Evolutionary conservation across 2,113 vertebrate species (phyloP), one percentile per base, ranked within the genome.

Genomic region (Rhinopomastus cyanomelas): DNA sequence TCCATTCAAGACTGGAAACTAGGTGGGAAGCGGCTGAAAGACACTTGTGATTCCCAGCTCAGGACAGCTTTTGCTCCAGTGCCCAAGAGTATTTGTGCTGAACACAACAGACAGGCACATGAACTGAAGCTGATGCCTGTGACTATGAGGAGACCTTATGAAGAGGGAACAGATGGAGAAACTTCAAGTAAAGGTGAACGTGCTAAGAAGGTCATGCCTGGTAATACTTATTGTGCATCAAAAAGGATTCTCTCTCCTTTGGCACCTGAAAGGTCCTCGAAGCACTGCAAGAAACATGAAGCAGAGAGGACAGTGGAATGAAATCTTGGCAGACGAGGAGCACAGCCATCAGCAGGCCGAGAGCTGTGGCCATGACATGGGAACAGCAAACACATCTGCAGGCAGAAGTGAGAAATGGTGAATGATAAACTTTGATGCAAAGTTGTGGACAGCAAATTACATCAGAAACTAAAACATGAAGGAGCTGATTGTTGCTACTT

Each of bases 391-490:
- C 37, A 25, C 0, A 0, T 62, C 37, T 18, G 48, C 53, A 75
- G 89, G 79, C 78, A 78, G 44, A 64, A 74, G 19, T 12, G 32
- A 56, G 32, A 39, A 80, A 91, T 0, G 21, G 23, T 5, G 21
- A 85, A 49, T 0, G 0, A 61, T 27, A 59, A 93, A 74, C 59
- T 81, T 32, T 30, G 77, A 92, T 0, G 2, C 34, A 56, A 77
- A 87, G 73, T 87, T 44, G 51, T 0, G 1, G 48, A 57, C 64
- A 89, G 79, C 37, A 80, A 82, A 86, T 71, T 67, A 83, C 53
- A 88, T 48, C 83, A 86, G 61, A 89, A 92, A 77, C 85, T 62
- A 85, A 88, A 88, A 61, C 36, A 49, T 32, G 82, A 88, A 81
- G 32, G 53, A 88, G 80, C 44, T 83, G 82, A 87, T 81, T 39